Evolutionary conservation across 2,888 invertebrate species (phyloP).

Genomic region (Ormyrus thymus): DNA sequence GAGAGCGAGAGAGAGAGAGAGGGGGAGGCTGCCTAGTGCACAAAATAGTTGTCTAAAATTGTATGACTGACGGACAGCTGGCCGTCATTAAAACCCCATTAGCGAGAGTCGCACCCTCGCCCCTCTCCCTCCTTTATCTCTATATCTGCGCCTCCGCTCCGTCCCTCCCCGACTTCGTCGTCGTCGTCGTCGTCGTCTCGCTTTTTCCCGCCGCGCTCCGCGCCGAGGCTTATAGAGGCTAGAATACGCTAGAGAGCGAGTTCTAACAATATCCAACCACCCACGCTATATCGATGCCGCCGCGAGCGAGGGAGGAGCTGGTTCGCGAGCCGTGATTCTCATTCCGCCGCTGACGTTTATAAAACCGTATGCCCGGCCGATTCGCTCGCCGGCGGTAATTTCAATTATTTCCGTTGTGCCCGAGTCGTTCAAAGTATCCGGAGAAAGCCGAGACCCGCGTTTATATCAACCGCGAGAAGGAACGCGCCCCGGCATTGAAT

Average conservation of each 20-base stretch:
- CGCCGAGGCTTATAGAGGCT: constrained; percentile 1
- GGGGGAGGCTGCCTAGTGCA: constrained; percentile 66
- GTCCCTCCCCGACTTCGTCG: neutral
- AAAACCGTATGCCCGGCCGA: too few relatives aligned
- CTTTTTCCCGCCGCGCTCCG: too few relatives aligned
- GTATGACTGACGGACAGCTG: constrained; percentile 73
- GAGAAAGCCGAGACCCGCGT: neutral
- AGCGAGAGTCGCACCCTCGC: constrained; percentile 24
- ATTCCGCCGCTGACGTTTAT: too few relatives aligned
- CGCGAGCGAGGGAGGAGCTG: neutral
- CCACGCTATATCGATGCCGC: constrained; percentile 33
- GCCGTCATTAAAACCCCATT: constrained; percentile 64
- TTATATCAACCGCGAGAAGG: neutral
- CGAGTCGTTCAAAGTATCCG: too few relatives aligned
- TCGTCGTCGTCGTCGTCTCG: neutral
- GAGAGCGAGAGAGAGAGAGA: constrained; percentile 33
- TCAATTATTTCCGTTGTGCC: too few relatives aligned
- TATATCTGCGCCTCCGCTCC: neutral
- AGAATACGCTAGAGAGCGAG: neutral
- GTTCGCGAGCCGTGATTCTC: too few relatives aligned
- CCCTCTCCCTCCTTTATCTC: neutral
- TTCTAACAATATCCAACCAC: constrained; percentile 44
- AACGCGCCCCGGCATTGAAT: neutral
- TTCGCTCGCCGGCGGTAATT: too few relatives aligned
- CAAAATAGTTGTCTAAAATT: constrained; percentile 63